phyloP scores from a whole-genome alignment of 1,140 invertebrate species.

The Mamestra configurata region DNA sequence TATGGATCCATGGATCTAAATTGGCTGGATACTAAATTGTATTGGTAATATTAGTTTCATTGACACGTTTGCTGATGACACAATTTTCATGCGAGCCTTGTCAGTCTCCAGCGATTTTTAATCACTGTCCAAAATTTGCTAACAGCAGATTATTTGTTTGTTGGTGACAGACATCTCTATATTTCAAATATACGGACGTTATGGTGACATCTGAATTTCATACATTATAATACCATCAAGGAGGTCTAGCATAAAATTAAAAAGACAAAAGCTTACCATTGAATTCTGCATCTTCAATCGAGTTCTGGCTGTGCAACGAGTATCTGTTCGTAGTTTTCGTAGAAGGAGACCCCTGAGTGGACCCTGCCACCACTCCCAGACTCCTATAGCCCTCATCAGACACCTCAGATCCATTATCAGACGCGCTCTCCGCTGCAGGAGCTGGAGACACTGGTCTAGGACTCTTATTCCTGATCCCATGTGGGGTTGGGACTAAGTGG shows the following conservation, averaged over 20 bases:
- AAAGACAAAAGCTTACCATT: constrained; percentile 87
- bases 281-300: constrained; percentile 91
- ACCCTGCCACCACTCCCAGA: constrained; percentile 90
- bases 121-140: too few relatives aligned
- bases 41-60: background rate
- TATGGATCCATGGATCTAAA: background rate
- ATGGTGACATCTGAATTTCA: background rate
- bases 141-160: too few relatives aligned
- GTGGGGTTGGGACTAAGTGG: constrained; percentile 80
- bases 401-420: constrained; percentile 95
- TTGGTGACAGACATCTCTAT: too few relatives aligned
- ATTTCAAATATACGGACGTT: too few relatives aligned
- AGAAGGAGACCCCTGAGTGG: constrained; percentile 81
- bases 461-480: constrained; percentile 78
- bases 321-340: constrained; percentile 88
- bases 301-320: constrained; percentile 90
- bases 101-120: too few relatives aligned
- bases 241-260: background rate
- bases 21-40: background rate
- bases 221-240: background rate
- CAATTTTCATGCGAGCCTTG: too few relatives aligned
- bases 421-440: constrained; percentile 89
- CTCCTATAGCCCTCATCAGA: constrained; percentile 96
- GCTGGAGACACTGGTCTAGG: constrained; percentile 81
- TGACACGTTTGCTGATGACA: background rate